phyloP scores from a whole-genome alignment of 2,797 vertebrate species.

The Sebastes paucispinis region DNA sequence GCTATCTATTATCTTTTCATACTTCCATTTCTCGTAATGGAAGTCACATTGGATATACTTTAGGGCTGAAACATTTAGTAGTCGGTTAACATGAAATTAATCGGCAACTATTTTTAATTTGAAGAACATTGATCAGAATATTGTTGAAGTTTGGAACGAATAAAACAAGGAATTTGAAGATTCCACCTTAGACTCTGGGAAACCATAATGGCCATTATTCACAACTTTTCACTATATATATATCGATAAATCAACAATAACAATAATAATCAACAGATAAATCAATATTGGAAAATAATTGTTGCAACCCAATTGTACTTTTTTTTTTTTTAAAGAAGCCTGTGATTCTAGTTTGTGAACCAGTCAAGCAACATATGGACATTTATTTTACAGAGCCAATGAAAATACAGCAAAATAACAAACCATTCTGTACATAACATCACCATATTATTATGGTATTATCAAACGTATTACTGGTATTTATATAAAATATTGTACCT shows the following conservation, averaged over 20 bases:
- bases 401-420: background rate
- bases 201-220: background rate
- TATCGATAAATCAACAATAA: background rate
- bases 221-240: background rate
- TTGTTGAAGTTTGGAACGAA: background rate
- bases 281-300: background rate
- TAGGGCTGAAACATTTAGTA: background rate
- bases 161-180: background rate
- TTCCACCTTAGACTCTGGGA: background rate
- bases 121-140: background rate
- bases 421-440: background rate
- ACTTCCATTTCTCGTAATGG: background rate
- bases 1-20: background rate
- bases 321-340: background rate
- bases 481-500: background rate
- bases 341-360: background rate
- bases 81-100: background rate
- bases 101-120: background rate
- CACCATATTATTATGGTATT: background rate
- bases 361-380: background rate
- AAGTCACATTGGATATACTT: background rate
- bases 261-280: background rate
- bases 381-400: background rate
- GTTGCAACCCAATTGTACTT: background rate
- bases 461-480: background rate